Base-by-base conservation (phyloP, 1,140 invertebrate genomes). In the Xylocopa sonorina region DNA sequence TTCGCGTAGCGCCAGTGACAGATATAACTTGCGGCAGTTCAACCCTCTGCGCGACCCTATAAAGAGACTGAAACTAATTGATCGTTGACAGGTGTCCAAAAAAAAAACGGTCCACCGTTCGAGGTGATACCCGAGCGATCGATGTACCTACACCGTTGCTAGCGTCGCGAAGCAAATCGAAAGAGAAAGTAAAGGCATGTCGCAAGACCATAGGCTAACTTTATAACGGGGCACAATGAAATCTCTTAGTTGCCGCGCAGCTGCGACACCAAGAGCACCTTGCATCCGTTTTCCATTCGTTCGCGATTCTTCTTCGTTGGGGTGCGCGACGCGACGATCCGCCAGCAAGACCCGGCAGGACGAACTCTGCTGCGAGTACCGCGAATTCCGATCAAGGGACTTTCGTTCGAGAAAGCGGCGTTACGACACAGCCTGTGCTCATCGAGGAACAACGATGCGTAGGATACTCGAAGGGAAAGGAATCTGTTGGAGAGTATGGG, bases 101-200 rank as follows among this genome's bases (percentile, higher is more conserved):
- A 27, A 27, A 62, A 71, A 14, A 24, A n/a, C 34, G 32, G n/a
- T n/a, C n/a, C 55, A 55, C 2, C 43, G 43, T 27, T 38, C 58
- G 18, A 27, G 7, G 43, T 21, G 32, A 41, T 24, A 0, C 41
- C 0, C 16, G 21, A 21, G 0, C 50, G 7, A 41, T 9, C 16
- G n/a, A 48, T 0, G 29, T 12, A 9, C 16, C n/a, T n/a, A n/a
- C n/a, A 34, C 34, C 6, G 63, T 50, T 51, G 34, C 4, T n/a
- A 50, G 60, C 60, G 76, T 68, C 32, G 53, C 43, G 38, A 62
- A 78, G 41, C 29, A 68, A 66, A 76, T 64, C 34, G 72, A 88
- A 87, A 86, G 86, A 72, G 87, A 88, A 90, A 90, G 89, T 88
- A 74, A 82, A 32, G n/a, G 34, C 58, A 34, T 89, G 79, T 86